Conservation (phyloP, 2,888 invertebrate species). For the Helobdella robusta region DNA sequence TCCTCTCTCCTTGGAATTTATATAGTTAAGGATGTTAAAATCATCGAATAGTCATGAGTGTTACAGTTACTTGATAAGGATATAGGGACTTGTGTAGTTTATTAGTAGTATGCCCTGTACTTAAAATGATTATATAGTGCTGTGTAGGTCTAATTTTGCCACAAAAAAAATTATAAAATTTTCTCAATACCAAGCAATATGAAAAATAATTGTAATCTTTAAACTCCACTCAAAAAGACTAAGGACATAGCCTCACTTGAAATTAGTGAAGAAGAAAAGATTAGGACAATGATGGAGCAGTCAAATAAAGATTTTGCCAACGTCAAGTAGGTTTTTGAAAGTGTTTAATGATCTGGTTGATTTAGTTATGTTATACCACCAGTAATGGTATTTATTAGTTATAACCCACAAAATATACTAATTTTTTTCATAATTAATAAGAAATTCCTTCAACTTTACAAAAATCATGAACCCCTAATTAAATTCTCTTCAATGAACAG, state of each 20-base stretch:
- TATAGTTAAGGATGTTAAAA: no score
- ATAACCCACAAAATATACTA: not conserved
- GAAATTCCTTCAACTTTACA: not conserved
- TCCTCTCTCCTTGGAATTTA: no score
- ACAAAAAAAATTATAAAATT: no score
- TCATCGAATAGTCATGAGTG: no score
- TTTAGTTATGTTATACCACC: not conserved
- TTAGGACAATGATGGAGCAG: conserved; percentile 92
- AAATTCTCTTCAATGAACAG: conserved; percentile 52
- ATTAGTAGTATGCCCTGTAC: no score
- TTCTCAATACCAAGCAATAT: no score
- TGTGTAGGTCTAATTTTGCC: no score
- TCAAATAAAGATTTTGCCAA: conserved; percentile 94
- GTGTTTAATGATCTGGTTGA: not conserved
- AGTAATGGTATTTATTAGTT: no score
- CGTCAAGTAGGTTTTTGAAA: conserved; percentile 68
- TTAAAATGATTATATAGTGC: no score
- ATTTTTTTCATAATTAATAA: not conserved
- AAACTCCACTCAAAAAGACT: conserved; percentile 48
- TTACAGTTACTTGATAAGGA: no score
- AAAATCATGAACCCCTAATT: not conserved
- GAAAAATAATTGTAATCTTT: conserved; percentile 5
- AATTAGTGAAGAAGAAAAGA: conserved; percentile 92
- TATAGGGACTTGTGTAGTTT: no score
- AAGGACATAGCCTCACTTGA: conserved; percentile 79